Evolutionary conservation across 2,113 vertebrate genomes (phyloP).

Genomic region (human): GRCh38 chr12:107034501-107035000

Average conservation of each 20-base stretch:
- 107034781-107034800: neutral
- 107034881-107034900: conserved; percentile 53
- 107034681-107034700: neutral
- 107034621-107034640: neutral
- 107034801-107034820: neutral
- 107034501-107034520: no score
- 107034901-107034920: conserved; percentile 52
- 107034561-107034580: neutral
- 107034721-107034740: conserved; percentile 10
- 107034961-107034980: conserved; percentile 64
- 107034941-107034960: conserved; percentile 54
- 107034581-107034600: neutral
- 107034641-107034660: neutral
- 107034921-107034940: conserved; percentile 69
- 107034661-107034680: neutral
- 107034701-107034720: neutral
- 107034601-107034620: neutral
- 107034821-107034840: conserved; percentile 17
- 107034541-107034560: no score
- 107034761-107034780: neutral
- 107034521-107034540: no score
- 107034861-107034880: conserved; percentile 46
- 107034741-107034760: neutral
- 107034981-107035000: neutral
- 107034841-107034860: conserved; percentile 4